These are phyloP conservation scores for Aleiodes testaceus DNA, from an alignment of 2,888 invertebrate species.

Conservation along the genomic window DNA sequence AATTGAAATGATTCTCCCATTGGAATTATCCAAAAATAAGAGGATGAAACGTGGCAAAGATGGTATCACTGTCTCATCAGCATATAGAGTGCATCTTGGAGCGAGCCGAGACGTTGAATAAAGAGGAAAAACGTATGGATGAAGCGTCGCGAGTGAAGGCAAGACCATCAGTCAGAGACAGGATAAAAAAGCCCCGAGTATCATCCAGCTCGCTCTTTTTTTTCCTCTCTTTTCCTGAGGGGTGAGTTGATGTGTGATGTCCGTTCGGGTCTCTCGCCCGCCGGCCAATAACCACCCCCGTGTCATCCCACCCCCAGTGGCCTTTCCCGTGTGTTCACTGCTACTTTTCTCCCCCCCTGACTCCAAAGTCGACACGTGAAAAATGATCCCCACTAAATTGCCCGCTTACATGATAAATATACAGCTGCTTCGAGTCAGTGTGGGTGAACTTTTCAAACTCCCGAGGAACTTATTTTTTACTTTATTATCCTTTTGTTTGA, in stretches of 20 bases:
- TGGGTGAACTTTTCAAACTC: neutral
- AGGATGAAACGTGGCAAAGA: conserved; percentile 34
- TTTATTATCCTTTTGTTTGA: conserved; percentile 50
- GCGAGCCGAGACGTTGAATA: conserved; percentile 44
- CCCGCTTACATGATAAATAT: conserved; percentile 73
- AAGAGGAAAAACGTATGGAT: conserved; percentile 52
- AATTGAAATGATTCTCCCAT: conserved; percentile 25
- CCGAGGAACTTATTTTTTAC: conserved; percentile 20
- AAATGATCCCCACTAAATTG: conserved; percentile 72
- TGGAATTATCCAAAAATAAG: conserved; percentile 13
- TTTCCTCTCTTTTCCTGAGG: conserved; percentile 36
- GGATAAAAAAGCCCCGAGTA: conserved; percentile 44
- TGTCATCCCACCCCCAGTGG: conserved; percentile 40
- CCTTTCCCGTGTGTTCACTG: conserved; percentile 51
- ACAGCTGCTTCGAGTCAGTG: conserved; percentile 54
- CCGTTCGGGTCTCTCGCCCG: conserved; percentile 68
- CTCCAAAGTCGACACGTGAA: conserved; percentile 69
- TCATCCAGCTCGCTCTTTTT: conserved; percentile 17
- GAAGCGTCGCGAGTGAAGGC: conserved; percentile 48
- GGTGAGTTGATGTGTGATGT: conserved; percentile 64
- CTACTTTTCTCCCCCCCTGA: conserved; percentile 61
- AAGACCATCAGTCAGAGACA: conserved; percentile 67
- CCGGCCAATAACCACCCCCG: conserved; percentile 69
- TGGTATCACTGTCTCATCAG: conserved; percentile 62
- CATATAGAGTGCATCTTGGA: conserved; percentile 66